phyloP scores from a whole-genome alignment of 2,888 invertebrate genomes.

The Osmoderma eremita region DNA sequence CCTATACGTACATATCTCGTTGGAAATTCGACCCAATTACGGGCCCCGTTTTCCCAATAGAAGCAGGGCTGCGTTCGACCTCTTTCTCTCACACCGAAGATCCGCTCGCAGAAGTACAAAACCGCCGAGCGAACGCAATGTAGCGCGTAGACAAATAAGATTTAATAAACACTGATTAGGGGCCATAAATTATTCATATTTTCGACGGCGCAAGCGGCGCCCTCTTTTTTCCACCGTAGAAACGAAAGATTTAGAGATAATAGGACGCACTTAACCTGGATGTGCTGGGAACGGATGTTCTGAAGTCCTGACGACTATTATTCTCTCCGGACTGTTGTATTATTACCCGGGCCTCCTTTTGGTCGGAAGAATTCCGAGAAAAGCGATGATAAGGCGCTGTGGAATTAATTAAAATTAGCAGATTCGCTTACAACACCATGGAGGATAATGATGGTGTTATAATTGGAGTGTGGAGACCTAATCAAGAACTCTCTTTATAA shows the following conservation, averaged over 20 bases:
- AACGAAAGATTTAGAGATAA: conserved; percentile 16
- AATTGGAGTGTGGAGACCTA: no score
- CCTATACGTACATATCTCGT: no score
- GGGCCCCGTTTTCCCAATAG: no score
- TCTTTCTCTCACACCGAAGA: neutral
- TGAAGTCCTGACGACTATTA: neutral
- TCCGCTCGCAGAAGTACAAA: neutral
- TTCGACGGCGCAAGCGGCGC: neutral
- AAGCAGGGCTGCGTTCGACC: neutral
- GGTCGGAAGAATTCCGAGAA: neutral
- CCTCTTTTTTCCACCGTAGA: conserved; percentile 1
- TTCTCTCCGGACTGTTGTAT: neutral
- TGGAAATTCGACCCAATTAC: no score
- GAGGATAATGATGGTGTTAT: no score
- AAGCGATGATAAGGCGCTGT: conserved; percentile 3
- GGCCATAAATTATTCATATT: conserved; percentile 31
- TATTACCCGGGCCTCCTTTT: neutral
- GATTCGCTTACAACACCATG: neutral
- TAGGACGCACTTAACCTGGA: conserved; percentile 20
- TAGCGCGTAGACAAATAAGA: conserved; percentile 28
- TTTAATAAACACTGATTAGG: conserved; percentile 34
- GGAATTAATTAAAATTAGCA: conserved; percentile 28
- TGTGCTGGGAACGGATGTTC: neutral
- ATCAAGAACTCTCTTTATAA: no score
- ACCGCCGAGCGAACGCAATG: conserved; percentile 32